Conservation (phyloP, 1,140 invertebrate species). For the Vanessa tameamea region DNA sequence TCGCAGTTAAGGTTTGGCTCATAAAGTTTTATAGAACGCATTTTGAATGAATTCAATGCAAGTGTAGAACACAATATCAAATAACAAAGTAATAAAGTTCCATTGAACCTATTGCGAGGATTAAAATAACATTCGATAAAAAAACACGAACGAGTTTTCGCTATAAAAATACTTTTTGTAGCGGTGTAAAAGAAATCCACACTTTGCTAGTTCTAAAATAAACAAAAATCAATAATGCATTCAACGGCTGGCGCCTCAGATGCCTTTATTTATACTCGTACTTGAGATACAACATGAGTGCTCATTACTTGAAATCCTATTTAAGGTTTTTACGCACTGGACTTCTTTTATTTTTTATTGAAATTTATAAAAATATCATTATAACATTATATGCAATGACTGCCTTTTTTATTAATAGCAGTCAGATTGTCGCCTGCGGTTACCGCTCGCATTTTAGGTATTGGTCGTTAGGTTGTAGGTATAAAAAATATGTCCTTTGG, state of each 20-base stretch:
- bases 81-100: constrained; percentile 22
- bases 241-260: constrained; percentile 26
- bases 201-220: constrained; percentile 29
- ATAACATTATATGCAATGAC: background rate
- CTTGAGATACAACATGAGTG: constrained; percentile 27
- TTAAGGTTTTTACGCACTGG: constrained; percentile 6
- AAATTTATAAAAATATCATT: background rate
- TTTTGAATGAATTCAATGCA: constrained; percentile 16
- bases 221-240: constrained; percentile 37
- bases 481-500: no score
- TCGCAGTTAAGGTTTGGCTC: background rate
- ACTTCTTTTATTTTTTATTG: background rate
- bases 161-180: constrained; percentile 29
- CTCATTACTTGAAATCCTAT: constrained; percentile 22
- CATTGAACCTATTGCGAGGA: constrained; percentile 19
- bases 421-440: no score
- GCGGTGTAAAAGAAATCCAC: constrained; percentile 18
- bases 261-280: constrained; percentile 27
- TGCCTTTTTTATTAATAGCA: background rate
- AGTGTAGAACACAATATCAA: constrained; percentile 10
- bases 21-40: constrained; percentile 19
- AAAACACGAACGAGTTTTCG: constrained; percentile 11
- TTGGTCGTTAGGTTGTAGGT: no score
- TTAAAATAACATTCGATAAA: constrained; percentile 31
- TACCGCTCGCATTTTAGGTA: no score